phyloP scores from a whole-genome alignment of 1,140 invertebrate species.

The Hycleus phaleratus region DNA sequence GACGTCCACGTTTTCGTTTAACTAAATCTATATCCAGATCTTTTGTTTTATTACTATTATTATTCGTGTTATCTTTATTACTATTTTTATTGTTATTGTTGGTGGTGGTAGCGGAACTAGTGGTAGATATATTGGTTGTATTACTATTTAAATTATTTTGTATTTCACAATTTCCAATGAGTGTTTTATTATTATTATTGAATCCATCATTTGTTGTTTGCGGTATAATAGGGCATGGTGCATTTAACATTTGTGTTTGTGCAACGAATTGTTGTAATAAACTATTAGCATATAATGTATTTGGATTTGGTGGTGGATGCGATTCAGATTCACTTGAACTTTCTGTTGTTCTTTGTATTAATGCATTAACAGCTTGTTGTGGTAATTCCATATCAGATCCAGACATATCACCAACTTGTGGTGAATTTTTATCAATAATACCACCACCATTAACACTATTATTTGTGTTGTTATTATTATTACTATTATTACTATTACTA shows the following conservation, averaged over 20 bases:
- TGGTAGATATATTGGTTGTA: too few relatives aligned
- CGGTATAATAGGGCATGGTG: constrained; percentile 23
- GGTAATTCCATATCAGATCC: constrained; percentile 63
- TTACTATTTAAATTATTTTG: neutral
- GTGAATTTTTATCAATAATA: constrained; percentile 24
- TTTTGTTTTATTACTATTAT: constrained; percentile 2
- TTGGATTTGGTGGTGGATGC: constrained; percentile 33
- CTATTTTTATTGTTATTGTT: constrained; percentile 1
- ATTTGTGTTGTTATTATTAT: neutral
- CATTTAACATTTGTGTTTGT: constrained; percentile 54
- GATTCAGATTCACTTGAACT: constrained; percentile 53
- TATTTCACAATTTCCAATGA: constrained; percentile 1
- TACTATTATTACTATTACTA: constrained; percentile 14
- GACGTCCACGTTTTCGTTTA: constrained; percentile 55
- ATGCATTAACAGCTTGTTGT: constrained; percentile 58
- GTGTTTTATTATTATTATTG: neutral
- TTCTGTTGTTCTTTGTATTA: constrained; percentile 57
- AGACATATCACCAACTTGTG: constrained; percentile 45
- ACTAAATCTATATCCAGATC: constrained; percentile 39
- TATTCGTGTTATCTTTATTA: neutral
- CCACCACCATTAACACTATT: too few relatives aligned
- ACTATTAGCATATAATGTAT: constrained; percentile 40
- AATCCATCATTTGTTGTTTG: neutral
- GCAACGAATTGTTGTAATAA: constrained; percentile 54
- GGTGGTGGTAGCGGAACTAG: neutral